Conservation (phyloP, 1,140 invertebrate genomes). For the Sycobia sp. region DNA sequence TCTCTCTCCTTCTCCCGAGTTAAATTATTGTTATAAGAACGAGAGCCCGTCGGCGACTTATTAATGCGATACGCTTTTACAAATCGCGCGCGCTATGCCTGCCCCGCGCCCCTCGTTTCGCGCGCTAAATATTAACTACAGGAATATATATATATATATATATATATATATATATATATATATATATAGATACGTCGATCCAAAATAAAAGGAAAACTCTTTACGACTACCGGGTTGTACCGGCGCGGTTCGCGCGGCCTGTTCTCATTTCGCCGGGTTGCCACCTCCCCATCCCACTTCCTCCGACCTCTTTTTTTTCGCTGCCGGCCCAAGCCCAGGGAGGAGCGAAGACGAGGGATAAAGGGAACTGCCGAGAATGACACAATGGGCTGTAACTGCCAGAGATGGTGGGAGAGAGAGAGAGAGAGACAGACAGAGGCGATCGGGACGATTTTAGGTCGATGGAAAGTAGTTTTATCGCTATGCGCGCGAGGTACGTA, state of each 20-base stretch:
- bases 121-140: no score
- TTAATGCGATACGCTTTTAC: constrained; percentile 31
- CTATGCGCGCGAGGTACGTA: no score
- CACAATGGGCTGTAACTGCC: not conserved
- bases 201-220: no score
- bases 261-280: not conserved
- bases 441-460: constrained; percentile 5
- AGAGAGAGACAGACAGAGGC: constrained; percentile 6
- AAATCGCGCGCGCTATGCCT: constrained; percentile 9
- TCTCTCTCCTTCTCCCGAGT: no score
- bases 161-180: no score
- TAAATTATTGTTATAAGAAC: no score
- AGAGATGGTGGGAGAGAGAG: not conserved
- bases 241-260: not conserved
- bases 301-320: not conserved
- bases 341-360: not conserved
- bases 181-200: no score
- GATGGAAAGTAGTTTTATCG: constrained; percentile 4
- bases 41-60: constrained; percentile 4
- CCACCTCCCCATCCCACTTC: not conserved
- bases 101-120: not conserved
- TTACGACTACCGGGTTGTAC: no score
- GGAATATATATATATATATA: no score
- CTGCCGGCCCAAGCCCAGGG: no score
- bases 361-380: not conserved